Base-by-base conservation (phyloP, 92 coral and sea anemone species). In the Galaxea fascicularis region DNA sequence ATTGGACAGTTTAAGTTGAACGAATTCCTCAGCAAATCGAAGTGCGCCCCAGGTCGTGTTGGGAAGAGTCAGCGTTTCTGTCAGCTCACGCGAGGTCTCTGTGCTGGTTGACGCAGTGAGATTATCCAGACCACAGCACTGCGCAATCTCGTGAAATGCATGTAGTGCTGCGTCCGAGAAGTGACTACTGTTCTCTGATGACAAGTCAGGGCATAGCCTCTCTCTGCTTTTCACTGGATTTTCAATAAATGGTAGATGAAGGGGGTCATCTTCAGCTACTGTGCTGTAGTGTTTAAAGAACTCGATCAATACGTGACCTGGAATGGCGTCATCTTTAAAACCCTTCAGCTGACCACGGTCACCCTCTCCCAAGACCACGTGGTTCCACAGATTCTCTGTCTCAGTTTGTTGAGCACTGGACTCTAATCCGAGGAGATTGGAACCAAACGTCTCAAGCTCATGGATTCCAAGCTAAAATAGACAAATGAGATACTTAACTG, bases 11-110 rank as follows among this genome's bases (percentile, higher is more conserved):
- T 82, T 85, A 16, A 82, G 65, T 15, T 89, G 85, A 46, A 93
- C 94, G 79, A 91, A 93, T n/a, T 91, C 94, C 75, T 93, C 97
- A 18, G 97, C 97, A 79, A 93, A 93, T 45, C 97, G 86, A 45
- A 93, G 88, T 1, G 91, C 88, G 17, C 97, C 97, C 91, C 90
- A 87, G 62, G 92, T 86, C 60, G 90, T 73, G 58, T 91, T 78
- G 16, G 97, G 97, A 82, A 93, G 78, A 15, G 81, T 57, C 30
- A 93, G 66, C 17, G 87, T 85, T 65, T 93, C 97, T 82, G 86
- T 77, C 46, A 91, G 72, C 65, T 93, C 97, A 28, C 88, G 90
- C 13, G 82, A 71, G 60, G 47, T 79, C 71, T 91, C 97, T 71
- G 74, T 80, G 59, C 86, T 88, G 8, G 85, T 54, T 31, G 93